Percentiles rank a stretch among this genome's conserved stretches.
Conservation (phyloP, 2,888 invertebrate species). For the Ametastegia equiseti region DNA sequence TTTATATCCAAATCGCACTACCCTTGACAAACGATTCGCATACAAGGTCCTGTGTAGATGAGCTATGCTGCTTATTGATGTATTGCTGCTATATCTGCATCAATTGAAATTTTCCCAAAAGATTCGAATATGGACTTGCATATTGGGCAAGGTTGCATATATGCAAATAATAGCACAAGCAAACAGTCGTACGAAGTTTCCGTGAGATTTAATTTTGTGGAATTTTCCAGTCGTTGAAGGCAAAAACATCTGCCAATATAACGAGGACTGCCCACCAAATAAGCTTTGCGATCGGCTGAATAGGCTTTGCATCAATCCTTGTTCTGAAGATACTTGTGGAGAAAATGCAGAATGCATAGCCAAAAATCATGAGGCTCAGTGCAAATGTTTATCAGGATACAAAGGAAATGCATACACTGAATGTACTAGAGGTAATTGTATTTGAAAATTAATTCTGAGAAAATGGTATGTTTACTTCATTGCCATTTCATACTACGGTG, state of each 20-base stretch:
- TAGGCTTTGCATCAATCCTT: slow-evolving; percentile 90
- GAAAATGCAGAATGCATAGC: slow-evolving; percentile 89
- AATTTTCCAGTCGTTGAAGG: slow-evolving; percentile 74
- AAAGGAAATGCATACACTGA: slow-evolving; percentile 87
- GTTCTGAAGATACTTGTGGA: slow-evolving; percentile 88
- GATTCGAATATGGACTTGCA: no score
- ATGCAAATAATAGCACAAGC: no score
- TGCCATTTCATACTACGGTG: background rate
- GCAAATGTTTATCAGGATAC: slow-evolving; percentile 85
- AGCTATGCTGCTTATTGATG: no score
- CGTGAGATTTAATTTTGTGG: background rate
- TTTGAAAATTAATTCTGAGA: background rate
- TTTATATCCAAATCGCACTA: no score
- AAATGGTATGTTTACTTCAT: background rate
- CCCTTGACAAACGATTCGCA: no score
- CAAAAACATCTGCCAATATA: slow-evolving; percentile 88
- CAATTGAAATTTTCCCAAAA: no score
- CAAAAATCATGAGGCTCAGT: slow-evolving; percentile 86
- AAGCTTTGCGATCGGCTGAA: slow-evolving; percentile 91
- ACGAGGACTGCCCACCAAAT: slow-evolving; percentile 93
- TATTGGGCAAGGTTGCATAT: no score
- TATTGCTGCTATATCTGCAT: no score
- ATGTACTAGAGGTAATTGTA: slow-evolving; percentile 80
- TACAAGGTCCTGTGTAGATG: no score
- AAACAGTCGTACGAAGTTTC: no score